A percentile compares a stretch with the other conserved stretches of the same genome.
These are phyloP conservation scores for Globodera rostochiensis DNA, from an alignment of 1,140 invertebrate species.

Conservation along the genomic window DNA sequence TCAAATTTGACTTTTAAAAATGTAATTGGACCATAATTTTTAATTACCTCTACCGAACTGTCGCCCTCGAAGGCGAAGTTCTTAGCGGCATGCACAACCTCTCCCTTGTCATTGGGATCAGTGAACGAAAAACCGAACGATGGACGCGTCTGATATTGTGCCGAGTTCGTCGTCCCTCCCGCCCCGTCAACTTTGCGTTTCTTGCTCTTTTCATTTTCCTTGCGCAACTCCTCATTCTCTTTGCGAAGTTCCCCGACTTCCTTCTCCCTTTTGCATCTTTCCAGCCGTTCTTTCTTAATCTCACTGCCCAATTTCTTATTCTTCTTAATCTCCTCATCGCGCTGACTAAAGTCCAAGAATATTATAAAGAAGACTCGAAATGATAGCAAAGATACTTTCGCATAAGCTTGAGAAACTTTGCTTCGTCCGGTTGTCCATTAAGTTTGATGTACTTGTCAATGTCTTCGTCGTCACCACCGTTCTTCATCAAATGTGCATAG, in stretches of 20 bases:
- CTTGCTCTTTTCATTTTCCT: background rate
- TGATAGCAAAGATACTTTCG: conserved; percentile 1
- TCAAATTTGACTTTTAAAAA: too few species aligned
- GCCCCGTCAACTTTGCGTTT: background rate
- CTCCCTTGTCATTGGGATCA: background rate
- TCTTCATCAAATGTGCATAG: conserved; percentile 5
- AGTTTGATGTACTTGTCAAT: conserved; percentile 23
- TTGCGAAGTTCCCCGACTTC: conserved; percentile 4
- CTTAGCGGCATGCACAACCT: background rate
- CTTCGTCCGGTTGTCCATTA: conserved; percentile 23
- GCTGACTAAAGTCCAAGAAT: conserved; percentile 11
- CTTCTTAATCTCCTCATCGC: background rate
- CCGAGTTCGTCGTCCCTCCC: background rate
- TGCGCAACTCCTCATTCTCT: background rate
- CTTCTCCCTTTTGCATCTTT: conserved; percentile 15
- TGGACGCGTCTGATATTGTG: background rate
- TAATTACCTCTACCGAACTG: conserved; percentile 9
- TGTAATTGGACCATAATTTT: too few species aligned
- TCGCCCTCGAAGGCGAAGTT: conserved; percentile 5
- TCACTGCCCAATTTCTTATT: background rate
- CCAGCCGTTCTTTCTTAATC: background rate
- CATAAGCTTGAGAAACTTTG: conserved; percentile 33
- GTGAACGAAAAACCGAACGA: conserved; percentile 19
- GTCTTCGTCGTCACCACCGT: conserved; percentile 3
- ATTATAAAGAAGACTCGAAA: background rate